Evolutionary conservation across 2,113 vertebrate genomes (phyloP).

Genomic region (Tyrannus savana): DNA sequence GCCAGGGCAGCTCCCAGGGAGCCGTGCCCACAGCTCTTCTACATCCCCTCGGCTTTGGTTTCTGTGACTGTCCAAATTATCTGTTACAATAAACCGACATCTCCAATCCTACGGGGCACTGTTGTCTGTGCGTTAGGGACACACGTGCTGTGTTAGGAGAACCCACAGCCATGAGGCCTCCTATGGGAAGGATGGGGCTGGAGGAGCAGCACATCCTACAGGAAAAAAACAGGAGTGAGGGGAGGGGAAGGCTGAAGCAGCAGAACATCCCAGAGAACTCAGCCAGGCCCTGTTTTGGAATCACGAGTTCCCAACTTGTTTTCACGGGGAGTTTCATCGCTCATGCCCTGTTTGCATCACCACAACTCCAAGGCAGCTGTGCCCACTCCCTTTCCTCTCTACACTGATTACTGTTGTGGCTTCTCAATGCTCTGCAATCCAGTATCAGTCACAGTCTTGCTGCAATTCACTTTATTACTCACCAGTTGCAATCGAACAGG

Average conservation of each 20-base stretch:
- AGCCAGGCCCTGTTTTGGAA: neutral
- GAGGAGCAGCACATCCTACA: neutral
- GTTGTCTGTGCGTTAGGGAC: neutral
- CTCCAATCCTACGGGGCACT: slow-evolving; percentile 12
- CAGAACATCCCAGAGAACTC: fast-evolving
- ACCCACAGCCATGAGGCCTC: neutral
- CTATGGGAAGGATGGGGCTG: neutral
- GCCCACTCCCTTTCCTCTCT: neutral
- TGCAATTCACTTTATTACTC: slow-evolving; percentile 2
- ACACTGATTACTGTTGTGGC: neutral
- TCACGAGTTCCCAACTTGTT: neutral
- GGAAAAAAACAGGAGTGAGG: neutral
- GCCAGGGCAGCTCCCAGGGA: neutral
- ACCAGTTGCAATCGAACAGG: neutral
- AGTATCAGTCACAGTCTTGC: neutral
- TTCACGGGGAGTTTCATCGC: neutral
- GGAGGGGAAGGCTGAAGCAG: neutral
- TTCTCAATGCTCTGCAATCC: neutral
- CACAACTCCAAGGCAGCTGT: neutral
- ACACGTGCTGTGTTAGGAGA: fast-evolving
- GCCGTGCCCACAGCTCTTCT: slow-evolving; percentile 39
- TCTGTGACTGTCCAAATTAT: slow-evolving; percentile 64
- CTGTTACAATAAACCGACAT: slow-evolving; percentile 61
- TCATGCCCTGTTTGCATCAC: neutral
- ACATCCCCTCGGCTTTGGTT: slow-evolving; percentile 38